Base-by-base conservation (phyloP, 2,113 vertebrate species). In the Connochaetes taurinus region DNA sequence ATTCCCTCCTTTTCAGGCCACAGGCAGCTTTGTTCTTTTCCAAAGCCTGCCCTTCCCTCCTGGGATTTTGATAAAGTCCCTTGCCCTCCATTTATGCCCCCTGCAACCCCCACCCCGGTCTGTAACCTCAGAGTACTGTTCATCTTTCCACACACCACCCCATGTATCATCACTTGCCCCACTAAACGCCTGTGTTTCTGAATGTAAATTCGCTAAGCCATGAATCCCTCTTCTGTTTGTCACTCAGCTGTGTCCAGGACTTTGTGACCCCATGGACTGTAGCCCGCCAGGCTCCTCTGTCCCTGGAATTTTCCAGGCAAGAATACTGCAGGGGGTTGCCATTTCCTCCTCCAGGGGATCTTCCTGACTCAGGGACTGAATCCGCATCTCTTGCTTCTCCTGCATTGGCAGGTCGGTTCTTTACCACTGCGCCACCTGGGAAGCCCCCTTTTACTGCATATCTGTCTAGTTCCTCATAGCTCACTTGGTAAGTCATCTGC, bases 31-130 rank as follows among this genome's bases (percentile, higher is more conserved):
- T 93, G 19, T 76, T 90, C 83, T 89, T 87, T 82, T n/a, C 23
- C 29, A 15, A 92, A 94, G 64, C 27, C 53, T 91, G 33, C 19
- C 53, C 25, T 67, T 90, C 31, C 15, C 36, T 74, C 40, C 53
- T 82, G 45, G 45, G 29, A 25, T 84, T 90, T n/a, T 74, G 76
- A n/a, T 95, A 7, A 71, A 67, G 40, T n/a, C 81, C 0, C 86
- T 84, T 55, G 80, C 13, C 19, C 45, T 91, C n/a, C 45, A 21
- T 80, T 45, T 64, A 17, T 74, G 64, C 13, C 33, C 21, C 25
- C 19, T 19, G 4, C 21, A 12, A 0, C 47, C 14, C 4, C 5
- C 5, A 5, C 2, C 6, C 6, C 2, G 2, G 14, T 10, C 45
- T 87, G 29, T 85, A 36, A 8, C 23, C n/a, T 9, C 50, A 53